Base-by-base conservation (phyloP, 2,888 invertebrate genomes). In the Campoletis raptor region DNA sequence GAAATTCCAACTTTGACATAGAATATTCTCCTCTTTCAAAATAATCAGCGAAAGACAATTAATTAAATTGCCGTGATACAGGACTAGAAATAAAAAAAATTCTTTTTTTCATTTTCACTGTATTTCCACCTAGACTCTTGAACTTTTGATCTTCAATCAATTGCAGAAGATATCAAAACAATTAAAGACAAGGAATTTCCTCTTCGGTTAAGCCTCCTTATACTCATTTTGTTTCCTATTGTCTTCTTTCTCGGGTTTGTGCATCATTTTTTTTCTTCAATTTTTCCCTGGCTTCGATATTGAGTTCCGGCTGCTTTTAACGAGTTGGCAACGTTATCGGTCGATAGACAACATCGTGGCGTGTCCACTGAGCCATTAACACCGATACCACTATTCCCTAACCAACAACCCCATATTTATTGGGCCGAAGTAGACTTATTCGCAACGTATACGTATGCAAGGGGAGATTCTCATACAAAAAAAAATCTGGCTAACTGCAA, bases 271-370 rank as follows among this genome's bases (percentile, higher is more conserved):
- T 61, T 61, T 15, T 15, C 15, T 61, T 6, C 30, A 61, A 15
- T 61, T 30, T 61, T 36, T 37, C 0, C 66, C 36, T 36, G 18
- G 48, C 1, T 36, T n/a, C 73, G 52, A 64, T 82, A 74, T 73
- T 45, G 67, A 73, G 73, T 52, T 69, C 69, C 67, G 74, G 64
- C 74, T 61, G 82, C 52, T 69, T 74, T 54, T 85, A 85, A 85
- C 85, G 85, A 85, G 82, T 85, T 85, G 85, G 85, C 82, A 85
- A 85, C 82, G 79, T 79, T 79, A 85, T 79, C 85, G 85, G 82
- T 82, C 81, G 74, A 82, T 76, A 72, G 61, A 85, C 85, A 82
- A 77, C 79, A 70, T 82, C 73, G 79, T 66, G 74, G 82, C 61
- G 82, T 85, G 79, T 85, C 82, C 82, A 85, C 30, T 79, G 74